Evolutionary conservation across 2,113 vertebrate genomes (phyloP).

Genomic region (Chaenogobius annularis): DNA sequence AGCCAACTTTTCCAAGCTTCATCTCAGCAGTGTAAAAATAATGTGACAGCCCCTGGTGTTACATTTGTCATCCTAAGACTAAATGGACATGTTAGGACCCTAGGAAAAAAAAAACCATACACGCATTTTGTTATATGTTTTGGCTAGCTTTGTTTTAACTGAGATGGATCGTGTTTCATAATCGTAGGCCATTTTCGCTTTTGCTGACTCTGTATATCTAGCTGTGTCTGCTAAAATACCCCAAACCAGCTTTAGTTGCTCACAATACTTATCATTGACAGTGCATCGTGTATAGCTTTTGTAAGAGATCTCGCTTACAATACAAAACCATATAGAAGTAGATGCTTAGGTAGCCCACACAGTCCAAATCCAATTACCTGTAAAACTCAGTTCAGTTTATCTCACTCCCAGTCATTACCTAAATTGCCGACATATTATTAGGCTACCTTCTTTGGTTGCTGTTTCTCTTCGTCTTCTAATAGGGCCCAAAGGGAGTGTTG

Average conservation of each 20-base stretch:
- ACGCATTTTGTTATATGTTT: neutral
- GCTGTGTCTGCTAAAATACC: conserved; percentile 28
- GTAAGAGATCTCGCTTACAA: conserved; percentile 43
- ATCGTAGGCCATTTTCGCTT: neutral
- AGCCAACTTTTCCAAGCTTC: conserved; percentile 64
- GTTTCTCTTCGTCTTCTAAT: conserved; percentile 84
- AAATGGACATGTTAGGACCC: conserved; percentile 59
- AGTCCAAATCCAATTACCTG: conserved; percentile 93
- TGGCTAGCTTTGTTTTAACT: neutral
- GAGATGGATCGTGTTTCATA: conserved; percentile 1
- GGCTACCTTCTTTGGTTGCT: conserved; percentile 76
- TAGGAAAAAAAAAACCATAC: conserved; percentile 27
- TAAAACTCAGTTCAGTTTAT: conserved; percentile 96
- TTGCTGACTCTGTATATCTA: conserved; percentile 21
- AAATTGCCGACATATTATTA: conserved; percentile 98
- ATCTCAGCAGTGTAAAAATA: conserved; percentile 52
- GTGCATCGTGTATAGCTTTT: conserved; percentile 51
- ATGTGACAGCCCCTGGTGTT: conserved; percentile 63
- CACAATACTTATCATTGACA: conserved; percentile 59
- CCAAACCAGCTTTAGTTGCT: conserved; percentile 41
- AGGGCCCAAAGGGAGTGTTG: conserved; percentile 89
- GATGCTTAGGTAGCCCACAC: conserved; percentile 76
- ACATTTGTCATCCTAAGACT: conserved; percentile 67
- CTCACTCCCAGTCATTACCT: conserved; percentile 98
- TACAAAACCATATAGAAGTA: conserved; percentile 25